phyloP scores from a whole-genome alignment of 1,140 invertebrate genomes.

The Aphidius ervi region DNA sequence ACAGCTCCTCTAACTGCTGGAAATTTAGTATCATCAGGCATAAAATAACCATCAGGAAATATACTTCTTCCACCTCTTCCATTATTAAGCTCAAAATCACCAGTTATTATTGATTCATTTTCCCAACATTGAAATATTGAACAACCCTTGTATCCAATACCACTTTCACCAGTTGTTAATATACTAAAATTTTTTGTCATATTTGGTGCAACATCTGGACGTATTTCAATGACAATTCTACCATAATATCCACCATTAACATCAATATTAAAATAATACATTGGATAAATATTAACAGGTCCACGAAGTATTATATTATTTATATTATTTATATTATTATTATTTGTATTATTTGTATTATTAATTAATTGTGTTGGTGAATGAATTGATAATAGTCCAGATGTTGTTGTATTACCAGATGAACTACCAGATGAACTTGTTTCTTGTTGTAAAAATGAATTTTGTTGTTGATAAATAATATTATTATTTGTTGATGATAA shows the following conservation, averaged over 20 bases:
- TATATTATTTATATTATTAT: too few species aligned
- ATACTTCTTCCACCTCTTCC: constrained; percentile 74
- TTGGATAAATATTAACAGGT: constrained; percentile 58
- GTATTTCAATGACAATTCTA: constrained; percentile 77
- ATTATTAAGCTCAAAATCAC: constrained; percentile 78
- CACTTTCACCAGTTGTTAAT: constrained; percentile 74
- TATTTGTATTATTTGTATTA: constrained; percentile 28
- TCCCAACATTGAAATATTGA: constrained; percentile 79
- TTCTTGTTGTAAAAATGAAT: constrained; percentile 41
- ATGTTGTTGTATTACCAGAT: constrained; percentile 32
- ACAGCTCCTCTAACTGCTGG: constrained; percentile 72
- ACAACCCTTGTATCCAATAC: constrained; percentile 75
- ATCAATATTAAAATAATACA: constrained; percentile 75
- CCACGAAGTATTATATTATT: constrained; percentile 32
- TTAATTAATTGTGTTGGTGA: constrained; percentile 49
- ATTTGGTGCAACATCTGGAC: constrained; percentile 79
- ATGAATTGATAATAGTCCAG: constrained; percentile 44
- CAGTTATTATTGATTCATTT: constrained; percentile 74
- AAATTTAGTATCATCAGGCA: constrained; percentile 77
- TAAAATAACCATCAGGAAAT: constrained; percentile 72
- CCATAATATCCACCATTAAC: constrained; percentile 68
- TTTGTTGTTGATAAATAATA: constrained; percentile 43
- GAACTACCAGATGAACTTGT: constrained; percentile 24
- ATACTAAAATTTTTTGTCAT: constrained; percentile 87
- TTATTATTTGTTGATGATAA: constrained; percentile 39